Evolutionary conservation across 2,888 invertebrate genomes (phyloP).

Genomic region (Scaeva pyrastri): DNA sequence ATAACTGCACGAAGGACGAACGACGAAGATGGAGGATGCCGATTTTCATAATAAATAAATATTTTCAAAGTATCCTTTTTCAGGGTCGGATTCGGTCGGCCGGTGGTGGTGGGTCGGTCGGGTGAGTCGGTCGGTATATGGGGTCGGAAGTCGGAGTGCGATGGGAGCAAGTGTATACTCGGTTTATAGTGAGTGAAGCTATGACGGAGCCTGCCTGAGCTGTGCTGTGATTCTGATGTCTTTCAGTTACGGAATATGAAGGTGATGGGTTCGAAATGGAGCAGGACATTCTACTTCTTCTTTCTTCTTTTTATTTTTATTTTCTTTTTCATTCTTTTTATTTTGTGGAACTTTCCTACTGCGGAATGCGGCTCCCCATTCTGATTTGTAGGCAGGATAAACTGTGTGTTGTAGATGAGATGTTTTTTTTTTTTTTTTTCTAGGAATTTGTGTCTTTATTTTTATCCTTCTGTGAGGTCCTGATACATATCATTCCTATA

Average conservation of each 20-base stretch:
- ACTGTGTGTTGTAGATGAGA: conserved; percentile 52
- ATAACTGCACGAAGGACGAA: conserved; percentile 45
- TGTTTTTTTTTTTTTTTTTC: conserved; percentile 18
- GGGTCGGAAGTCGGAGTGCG: not conserved
- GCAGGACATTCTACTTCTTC: conserved; percentile 6
- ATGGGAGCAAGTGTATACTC: not conserved
- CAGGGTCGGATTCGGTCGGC: not conserved
- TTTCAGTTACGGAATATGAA: not conserved
- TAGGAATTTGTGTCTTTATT: conserved; percentile 3
- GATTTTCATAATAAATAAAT: conserved; percentile 72
- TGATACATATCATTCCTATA: conserved; percentile 46
- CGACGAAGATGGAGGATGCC: conserved; percentile 55
- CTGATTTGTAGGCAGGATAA: conserved; percentile 66
- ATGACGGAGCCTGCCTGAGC: conserved; percentile 22
- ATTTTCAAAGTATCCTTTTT: conserved; percentile 62
- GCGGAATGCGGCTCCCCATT: conserved; percentile 55
- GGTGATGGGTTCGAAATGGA: conserved; percentile 19
- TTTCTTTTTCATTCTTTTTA: not conserved
- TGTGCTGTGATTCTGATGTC: conserved; percentile 2
- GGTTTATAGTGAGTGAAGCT: not conserved
- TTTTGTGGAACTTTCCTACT: conserved; percentile 49
- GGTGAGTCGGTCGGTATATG: no score
- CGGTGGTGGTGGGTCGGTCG: no score
- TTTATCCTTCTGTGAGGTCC: conserved; percentile 7
- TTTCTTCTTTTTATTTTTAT: not conserved